Evolutionary conservation across 2,888 invertebrate genomes (phyloP), one percentile per base, ranked within the genome.

Genomic region (Ochropleura leucogaster): DNA sequence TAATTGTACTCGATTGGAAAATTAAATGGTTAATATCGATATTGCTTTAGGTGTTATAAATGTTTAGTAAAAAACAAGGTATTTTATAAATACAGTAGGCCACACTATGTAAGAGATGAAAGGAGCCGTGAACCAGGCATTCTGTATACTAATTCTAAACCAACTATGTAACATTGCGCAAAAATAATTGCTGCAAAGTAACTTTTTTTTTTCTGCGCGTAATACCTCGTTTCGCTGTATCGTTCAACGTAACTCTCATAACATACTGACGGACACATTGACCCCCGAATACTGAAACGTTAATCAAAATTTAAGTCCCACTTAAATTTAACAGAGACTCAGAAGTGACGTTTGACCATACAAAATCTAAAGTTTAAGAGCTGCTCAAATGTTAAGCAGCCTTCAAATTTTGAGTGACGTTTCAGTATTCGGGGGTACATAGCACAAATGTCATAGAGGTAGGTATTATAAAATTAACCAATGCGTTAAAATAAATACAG

Each of bases 31-130:
- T n/a, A 47, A 60, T 40, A 55, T 55, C n/a, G 16, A 1, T 68
- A 16, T 69, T 71, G 46, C 46, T 71, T 55, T 55, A 30, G 20
- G 12, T 46, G 40, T 70, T 55, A 12, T n/a, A n/a, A 46, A 53
- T 5, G 30, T 55, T 69, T 40, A 55, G 8, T 12, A 30, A 18
- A 55, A 46, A 47, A 46, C 40, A 20, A 69, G 7, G n/a, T 47
- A 16, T 20, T 10, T 68, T 51, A 12, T 44, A 14, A 53, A n/a
- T 68, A 68, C 30, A 69, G 53, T 14, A 44, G 49, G 71, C 30
- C 53, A 40, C 47, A 46, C 18, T 4, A 59, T 16, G 8, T 40
- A 40, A 8, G 20, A 20, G 53, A 7, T 55, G 20, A 5, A 55
- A 9, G 5, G 20, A 20, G 12, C 6, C 20, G 55, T 55, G 5